Conservation (phyloP, 2,888 invertebrate species). For the Eupithecia centaureata region DNA sequence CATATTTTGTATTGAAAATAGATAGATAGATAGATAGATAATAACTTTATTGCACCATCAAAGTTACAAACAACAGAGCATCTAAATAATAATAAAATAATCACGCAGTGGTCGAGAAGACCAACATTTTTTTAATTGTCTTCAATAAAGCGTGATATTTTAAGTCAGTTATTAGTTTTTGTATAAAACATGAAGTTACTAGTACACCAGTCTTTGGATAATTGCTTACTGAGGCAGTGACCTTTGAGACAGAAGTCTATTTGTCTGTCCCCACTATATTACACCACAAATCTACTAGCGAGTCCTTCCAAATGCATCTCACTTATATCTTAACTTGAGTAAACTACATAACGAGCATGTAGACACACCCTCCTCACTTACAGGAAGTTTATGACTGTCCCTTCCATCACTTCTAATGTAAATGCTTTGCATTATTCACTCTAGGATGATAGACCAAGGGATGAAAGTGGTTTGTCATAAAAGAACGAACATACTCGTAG, state of each 20-base stretch:
- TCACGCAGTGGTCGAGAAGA: too few species aligned
- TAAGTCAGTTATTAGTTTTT: too few species aligned
- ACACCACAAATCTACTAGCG: not conserved
- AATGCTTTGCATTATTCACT: conserved; percentile 53
- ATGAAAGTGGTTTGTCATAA: conserved; percentile 15
- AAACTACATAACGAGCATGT: conserved; percentile 17
- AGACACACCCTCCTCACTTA: conserved; percentile 46
- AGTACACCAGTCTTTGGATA: not conserved
- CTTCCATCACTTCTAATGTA: conserved; percentile 60
- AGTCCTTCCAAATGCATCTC: not conserved
- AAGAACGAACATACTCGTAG: conserved; percentile 7
- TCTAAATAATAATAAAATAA: too few species aligned
- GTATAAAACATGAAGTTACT: not conserved
- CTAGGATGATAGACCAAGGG: conserved; percentile 10
- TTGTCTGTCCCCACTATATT: not conserved
- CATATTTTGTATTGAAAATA: too few species aligned
- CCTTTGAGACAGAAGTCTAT: too few species aligned
- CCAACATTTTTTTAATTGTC: too few species aligned
- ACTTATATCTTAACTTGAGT: not conserved
- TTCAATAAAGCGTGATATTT: too few species aligned
- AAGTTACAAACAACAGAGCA: too few species aligned
- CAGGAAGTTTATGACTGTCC: conserved; percentile 52
- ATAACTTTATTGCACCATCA: too few species aligned
- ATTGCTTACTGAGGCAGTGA: not conserved
- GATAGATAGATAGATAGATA: too few species aligned